Evolutionary conservation across 2,113 vertebrate genomes (phyloP).

Genomic region (Zosterops pallidus): DNA sequence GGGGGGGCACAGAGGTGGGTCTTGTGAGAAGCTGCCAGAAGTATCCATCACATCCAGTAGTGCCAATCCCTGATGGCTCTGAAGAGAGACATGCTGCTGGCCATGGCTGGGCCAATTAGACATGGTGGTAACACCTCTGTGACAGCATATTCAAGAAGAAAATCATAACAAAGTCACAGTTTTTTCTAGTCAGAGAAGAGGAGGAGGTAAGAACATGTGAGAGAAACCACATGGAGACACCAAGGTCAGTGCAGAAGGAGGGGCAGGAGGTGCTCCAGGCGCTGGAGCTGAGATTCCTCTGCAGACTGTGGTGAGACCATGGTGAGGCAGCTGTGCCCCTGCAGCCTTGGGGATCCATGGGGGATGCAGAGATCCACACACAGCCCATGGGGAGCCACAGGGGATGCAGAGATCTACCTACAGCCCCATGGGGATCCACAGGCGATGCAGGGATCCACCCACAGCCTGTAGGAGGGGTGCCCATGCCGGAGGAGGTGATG

Average conservation of each 20-base stretch:
- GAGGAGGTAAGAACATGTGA: background rate
- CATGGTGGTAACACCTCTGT: background rate
- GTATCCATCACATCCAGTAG: background rate
- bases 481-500: too few species aligned
- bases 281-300: background rate
- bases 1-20: background rate
- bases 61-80: background rate
- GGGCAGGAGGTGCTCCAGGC: background rate
- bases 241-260: background rate
- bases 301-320: background rate
- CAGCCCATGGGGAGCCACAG: too few species aligned
- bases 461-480: too few species aligned
- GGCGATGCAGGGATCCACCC: background rate
- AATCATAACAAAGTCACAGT: background rate
- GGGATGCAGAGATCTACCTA: too few species aligned
- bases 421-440: rapidly evolving
- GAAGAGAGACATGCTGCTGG: background rate
- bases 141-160: background rate
- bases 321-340: background rate
- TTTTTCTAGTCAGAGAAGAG: background rate
- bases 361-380: too few species aligned
- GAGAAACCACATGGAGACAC: background rate
- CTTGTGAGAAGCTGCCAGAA: background rate
- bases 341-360: background rate
- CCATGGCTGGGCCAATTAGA: background rate